Base-by-base conservation (phyloP, 2,797 vertebrate species). In the Sebastes vulpes region DNA sequence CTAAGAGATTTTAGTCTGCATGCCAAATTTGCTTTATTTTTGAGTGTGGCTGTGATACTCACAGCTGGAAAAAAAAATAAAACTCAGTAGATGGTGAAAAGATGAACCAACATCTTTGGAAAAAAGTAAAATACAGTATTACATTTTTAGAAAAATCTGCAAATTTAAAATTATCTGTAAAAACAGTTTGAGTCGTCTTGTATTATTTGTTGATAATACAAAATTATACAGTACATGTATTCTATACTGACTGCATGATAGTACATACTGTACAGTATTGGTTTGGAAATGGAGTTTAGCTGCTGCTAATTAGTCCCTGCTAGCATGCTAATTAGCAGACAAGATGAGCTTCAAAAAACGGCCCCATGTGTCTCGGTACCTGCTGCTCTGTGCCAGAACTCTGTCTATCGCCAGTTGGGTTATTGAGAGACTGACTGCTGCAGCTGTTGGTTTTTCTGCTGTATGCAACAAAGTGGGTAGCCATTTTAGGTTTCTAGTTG, bases 401-500 rank as follows among this genome's bases (percentile, higher is more conserved):
- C 23, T 18, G 18, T 52, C 23, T 16, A 56, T 68, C 58, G 32
- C 67, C 72, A 65, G 29, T 59, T 60, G 59, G 57, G 9, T 75
- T 68, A 20, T 35, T 5, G 48, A 66, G 23, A 75, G 28, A 57
- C 46, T 16, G 8, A 4, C 50, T 52, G 20, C 65, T 52, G 23
- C 64, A n/a, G 50, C n/a, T 53, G 50, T 53, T 77, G 48, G 50
- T 78, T 65, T 65, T 82, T 28, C 20, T 65, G 53, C 64, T 65
- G 28, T 29, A 42, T 56, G 52, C 64, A 20, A 20, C 52, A 31
- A 8, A 23, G 6, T 48, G 7, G 50, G 53, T 57, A 65, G 63
- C 77, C 61, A 87, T 88, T 81, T 84, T 84, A 79, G 54, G 32
- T 77, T 3, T 57, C 9, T 61, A 60, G 31, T 46, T 64, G 61